Evolutionary conservation across 2,113 vertebrate genomes (phyloP).

Genomic region (Lanius collurio): DNA sequence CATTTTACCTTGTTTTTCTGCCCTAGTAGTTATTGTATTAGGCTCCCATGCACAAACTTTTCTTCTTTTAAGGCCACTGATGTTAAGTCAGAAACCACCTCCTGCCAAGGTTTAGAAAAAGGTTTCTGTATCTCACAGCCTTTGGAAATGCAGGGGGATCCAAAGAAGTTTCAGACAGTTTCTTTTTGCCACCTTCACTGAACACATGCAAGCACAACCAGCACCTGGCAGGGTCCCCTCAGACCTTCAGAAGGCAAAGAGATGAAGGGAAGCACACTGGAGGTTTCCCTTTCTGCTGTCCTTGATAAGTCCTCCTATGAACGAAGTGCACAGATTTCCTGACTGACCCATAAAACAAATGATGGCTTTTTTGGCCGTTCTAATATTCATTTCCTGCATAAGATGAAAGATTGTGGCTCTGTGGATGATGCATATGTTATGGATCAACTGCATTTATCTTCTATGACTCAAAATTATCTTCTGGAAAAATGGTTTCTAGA

Average conservation of each 20-base stretch:
- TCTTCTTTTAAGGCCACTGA: neutral
- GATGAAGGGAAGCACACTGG: neutral
- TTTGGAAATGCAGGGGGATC: neutral
- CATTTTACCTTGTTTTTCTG: neutral
- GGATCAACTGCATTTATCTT: neutral
- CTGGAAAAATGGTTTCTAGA: neutral
- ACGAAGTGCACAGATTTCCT: neutral
- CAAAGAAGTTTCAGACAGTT: neutral
- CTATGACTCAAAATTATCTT: neutral
- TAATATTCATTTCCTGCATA: neutral
- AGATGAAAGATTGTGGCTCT: neutral
- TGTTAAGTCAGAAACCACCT: neutral
- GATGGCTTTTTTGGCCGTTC: neutral
- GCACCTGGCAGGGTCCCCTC: neutral
- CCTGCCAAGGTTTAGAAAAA: neutral
- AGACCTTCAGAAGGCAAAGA: neutral
- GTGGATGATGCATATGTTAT: neutral
- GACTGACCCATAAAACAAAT: neutral
- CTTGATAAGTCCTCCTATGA: neutral
- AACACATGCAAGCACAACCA: neutral
- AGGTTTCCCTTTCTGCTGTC: neutral
- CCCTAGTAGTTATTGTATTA: neutral
- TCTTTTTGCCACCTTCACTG: neutral
- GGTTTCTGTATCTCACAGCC: neutral
- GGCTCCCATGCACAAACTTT: neutral